phyloP scores from a whole-genome alignment of 2,113 vertebrate genomes.

The Mionectes macconnelli region DNA sequence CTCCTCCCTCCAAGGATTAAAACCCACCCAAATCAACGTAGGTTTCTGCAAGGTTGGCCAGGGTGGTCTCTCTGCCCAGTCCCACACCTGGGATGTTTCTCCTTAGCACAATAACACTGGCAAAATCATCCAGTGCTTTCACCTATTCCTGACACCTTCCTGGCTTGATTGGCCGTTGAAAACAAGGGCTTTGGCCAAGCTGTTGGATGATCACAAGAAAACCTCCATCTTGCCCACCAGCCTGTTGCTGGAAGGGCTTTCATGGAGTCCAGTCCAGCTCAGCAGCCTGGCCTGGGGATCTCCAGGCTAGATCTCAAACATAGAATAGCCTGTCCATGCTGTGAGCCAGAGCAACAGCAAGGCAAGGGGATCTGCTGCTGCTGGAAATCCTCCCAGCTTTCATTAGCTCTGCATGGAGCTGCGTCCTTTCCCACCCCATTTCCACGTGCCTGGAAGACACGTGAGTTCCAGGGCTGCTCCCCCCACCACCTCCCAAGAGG shows the following conservation, averaged over 20 bases:
- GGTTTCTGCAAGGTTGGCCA: accelerated
- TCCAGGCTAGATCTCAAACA: neutral
- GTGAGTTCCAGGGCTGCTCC: neutral
- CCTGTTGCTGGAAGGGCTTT: neutral
- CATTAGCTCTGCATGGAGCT: neutral
- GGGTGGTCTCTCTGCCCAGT: neutral
- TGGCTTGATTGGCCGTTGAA: accelerated
- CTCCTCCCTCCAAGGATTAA: neutral
- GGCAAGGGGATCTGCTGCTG: neutral
- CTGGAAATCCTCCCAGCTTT: neutral
- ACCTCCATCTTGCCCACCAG: accelerated
- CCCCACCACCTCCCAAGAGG: neutral
- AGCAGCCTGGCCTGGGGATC: accelerated
- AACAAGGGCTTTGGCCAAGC: neutral
- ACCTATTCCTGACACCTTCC: neutral
- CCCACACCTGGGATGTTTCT: neutral
- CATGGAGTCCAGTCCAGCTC: neutral
- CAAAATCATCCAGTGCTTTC: neutral
- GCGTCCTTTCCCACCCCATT: neutral
- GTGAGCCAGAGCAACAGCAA: neutral
- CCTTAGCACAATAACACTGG: accelerated
- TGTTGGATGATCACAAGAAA: neutral
- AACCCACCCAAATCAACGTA: neutral
- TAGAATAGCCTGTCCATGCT: accelerated
- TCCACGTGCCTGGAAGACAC: neutral